Percentiles rank a stretch among this genome's conserved stretches.
These are phyloP conservation scores for Hydractinia symbiolongicarpus DNA, from an alignment of 30 jellyfish, hydroid and myxozoan species.

Conservation along the genomic window DNA sequence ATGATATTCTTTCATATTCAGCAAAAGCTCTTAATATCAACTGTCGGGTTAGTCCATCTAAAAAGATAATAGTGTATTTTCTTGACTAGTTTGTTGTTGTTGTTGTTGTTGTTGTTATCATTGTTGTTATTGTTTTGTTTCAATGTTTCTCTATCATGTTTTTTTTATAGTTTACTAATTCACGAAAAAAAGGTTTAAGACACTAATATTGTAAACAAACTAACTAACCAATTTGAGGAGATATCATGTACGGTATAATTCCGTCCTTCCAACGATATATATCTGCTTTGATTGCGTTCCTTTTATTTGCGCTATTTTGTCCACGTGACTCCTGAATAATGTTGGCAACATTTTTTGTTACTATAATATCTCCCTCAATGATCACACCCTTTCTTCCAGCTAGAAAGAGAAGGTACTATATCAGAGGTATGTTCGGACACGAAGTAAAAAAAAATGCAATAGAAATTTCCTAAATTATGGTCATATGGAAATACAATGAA, in stretches of 20 bases:
- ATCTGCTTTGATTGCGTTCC: conserved; percentile 27
- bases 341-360: conserved; percentile 21
- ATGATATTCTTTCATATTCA: conserved; percentile 13
- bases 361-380: conserved; percentile 27
- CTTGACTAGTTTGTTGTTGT: too few relatives aligned
- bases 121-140: too few relatives aligned
- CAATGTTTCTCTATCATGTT: too few relatives aligned
- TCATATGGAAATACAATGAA: too few relatives aligned
- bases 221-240: not conserved
- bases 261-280: conserved; percentile 27
- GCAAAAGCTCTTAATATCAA: conserved; percentile 12
- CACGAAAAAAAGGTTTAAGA: too few relatives aligned
- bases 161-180: too few relatives aligned
- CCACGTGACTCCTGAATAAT: not conserved
- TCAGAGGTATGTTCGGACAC: not conserved
- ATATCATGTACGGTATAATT: conserved; percentile 21
- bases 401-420: not conserved
- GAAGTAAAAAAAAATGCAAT: not conserved
- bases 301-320: not conserved
- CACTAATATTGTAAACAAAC: too few relatives aligned
- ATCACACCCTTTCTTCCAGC: not conserved
- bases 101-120: too few relatives aligned
- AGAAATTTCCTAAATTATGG: not conserved
- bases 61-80: not conserved
- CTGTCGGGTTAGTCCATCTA: conserved; percentile 15